These are phyloP conservation scores for Clivina fossor DNA, from an alignment of 2,888 invertebrate species.

Conservation along the genomic window DNA sequence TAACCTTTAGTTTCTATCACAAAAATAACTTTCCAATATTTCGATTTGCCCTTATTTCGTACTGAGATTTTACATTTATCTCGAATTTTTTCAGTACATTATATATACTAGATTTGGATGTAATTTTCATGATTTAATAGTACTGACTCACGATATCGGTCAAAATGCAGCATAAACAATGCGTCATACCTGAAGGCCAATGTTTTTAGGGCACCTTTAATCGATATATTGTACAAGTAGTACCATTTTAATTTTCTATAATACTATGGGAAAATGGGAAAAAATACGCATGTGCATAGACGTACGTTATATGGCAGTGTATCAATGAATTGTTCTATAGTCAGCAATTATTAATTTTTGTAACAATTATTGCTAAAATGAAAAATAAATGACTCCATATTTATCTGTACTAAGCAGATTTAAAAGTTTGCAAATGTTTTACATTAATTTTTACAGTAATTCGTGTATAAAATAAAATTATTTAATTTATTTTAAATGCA, in stretches of 20 bases:
- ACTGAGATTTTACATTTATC: constrained; percentile 4
- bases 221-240: constrained; percentile 35
- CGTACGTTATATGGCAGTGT: too few species aligned
- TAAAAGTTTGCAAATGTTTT: too few species aligned
- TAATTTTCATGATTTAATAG: constrained; percentile 25
- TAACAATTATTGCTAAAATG: too few species aligned
- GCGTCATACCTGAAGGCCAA: constrained; percentile 29
- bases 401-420: too few species aligned
- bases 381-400: too few species aligned
- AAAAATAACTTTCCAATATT: constrained; percentile 26
- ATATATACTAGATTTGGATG: neutral
- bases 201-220: constrained; percentile 21
- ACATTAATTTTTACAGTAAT: too few species aligned
- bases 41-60: constrained; percentile 12
- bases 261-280: too few species aligned
- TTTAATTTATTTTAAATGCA: too few species aligned
- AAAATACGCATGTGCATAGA: too few species aligned
- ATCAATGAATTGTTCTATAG: too few species aligned
- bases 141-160: constrained; percentile 19
- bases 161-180: constrained; percentile 30
- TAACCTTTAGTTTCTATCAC: constrained; percentile 3
- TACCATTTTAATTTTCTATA: constrained; percentile 31
- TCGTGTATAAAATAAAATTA: too few species aligned
- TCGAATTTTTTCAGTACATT: constrained; percentile 7
- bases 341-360: too few species aligned